Conservation (phyloP, 2,113 vertebrate species). For the Cochlearius cochlearius region DNA sequence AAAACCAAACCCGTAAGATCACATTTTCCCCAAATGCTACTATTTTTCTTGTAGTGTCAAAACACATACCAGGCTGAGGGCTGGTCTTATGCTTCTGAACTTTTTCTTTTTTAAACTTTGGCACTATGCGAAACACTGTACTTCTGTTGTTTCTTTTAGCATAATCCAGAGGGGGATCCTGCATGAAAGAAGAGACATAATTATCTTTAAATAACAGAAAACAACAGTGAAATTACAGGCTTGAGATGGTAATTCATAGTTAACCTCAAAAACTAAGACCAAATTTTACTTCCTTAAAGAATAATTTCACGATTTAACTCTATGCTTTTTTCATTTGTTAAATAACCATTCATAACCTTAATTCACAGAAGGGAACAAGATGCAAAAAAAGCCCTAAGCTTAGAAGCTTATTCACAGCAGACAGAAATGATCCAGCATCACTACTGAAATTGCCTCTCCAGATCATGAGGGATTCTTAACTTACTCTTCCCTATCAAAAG, state of each 20-base stretch:
- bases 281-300: not conserved
- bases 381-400: not conserved
- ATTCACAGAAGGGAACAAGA: not conserved
- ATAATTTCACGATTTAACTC: not conserved
- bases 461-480: not conserved
- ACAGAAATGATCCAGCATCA: not conserved
- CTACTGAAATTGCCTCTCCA: not conserved
- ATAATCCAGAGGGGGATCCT: slow-evolving; percentile 93
- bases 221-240: not conserved
- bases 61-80: slow-evolving; percentile 90
- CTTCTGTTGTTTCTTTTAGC: slow-evolving; percentile 94
- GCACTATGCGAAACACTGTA: slow-evolving; percentile 95
- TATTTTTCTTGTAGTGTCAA: not conserved
- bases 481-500: not conserved
- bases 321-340: not conserved
- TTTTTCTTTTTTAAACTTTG: slow-evolving; percentile 99
- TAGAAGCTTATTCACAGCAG: not conserved
- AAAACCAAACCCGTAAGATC: not conserved
- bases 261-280: not conserved
- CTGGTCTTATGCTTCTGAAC: slow-evolving; percentile 86
- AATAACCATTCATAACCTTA: not conserved
- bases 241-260: not conserved
- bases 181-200: slow-evolving; percentile 45
- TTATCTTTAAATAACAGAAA: not conserved
- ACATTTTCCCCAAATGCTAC: not conserved